phyloP scores from a whole-genome alignment of 2,888 invertebrate genomes.

The Anthoptus insignis region DNA sequence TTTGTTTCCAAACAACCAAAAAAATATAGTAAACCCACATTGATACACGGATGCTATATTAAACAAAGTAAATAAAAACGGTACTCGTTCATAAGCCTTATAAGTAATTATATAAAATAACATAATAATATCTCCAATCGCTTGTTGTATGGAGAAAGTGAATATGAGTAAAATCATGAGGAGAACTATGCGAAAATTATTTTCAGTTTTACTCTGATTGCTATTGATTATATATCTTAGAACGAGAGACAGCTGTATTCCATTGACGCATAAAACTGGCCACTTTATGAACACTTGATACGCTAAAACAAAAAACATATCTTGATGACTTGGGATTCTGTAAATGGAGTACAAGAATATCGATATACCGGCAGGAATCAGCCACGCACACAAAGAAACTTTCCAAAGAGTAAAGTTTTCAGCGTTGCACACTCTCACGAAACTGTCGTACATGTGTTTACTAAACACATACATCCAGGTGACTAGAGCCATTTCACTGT shows the following conservation, averaged over 20 bases:
- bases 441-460: constrained; percentile 68
- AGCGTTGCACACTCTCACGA: constrained; percentile 68
- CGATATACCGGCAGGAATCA: constrained; percentile 56
- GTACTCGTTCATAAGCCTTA: constrained; percentile 42
- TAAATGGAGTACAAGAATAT: constrained; percentile 48
- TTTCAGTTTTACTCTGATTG: constrained; percentile 59
- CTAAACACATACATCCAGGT: constrained; percentile 77
- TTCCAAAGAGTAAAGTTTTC: constrained; percentile 57
- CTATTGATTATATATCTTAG: constrained; percentile 61
- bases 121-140: constrained; percentile 64
- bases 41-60: constrained; percentile 63
- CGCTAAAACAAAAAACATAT: constrained; percentile 51
- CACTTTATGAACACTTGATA: constrained; percentile 67
- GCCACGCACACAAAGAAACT: constrained; percentile 65
- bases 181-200: constrained; percentile 61
- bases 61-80: constrained; percentile 44
- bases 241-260: constrained; percentile 61
- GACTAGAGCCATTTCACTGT: constrained; percentile 67
- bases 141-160: constrained; percentile 71
- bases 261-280: constrained; percentile 69
- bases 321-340: constrained; percentile 38
- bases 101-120: constrained; percentile 55
- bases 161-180: constrained; percentile 71
- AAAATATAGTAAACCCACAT: constrained; percentile 68
- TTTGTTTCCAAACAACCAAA: constrained; percentile 77